Evolutionary conservation across 2,888 invertebrate genomes (phyloP).

Genomic region (Spialia ferax): DNA sequence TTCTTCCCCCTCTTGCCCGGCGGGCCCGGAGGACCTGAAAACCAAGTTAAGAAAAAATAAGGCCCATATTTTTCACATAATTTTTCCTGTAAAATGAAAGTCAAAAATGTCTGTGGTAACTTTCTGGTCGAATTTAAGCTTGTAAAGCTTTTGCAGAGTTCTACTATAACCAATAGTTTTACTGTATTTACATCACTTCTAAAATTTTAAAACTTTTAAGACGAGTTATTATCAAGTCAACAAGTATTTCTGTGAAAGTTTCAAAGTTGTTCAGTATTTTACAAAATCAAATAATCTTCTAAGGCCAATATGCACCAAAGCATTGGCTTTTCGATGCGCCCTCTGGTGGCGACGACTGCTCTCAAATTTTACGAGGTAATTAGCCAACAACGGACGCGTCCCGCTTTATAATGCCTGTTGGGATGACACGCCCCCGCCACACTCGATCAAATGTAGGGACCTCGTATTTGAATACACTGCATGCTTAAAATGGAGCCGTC

Average conservation of each 20-base stretch:
- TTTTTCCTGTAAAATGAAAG: too few relatives aligned
- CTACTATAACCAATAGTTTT: too few relatives aligned
- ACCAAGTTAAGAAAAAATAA: constrained; percentile 37
- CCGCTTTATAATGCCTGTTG: constrained; percentile 31
- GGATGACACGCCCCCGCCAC: constrained; percentile 14
- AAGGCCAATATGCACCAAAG: not conserved
- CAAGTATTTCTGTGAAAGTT: too few relatives aligned
- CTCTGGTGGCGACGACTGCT: constrained; percentile 28
- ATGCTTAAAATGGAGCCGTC: not conserved
- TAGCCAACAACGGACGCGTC: constrained; percentile 22
- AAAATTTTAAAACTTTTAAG: too few relatives aligned
- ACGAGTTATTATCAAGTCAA: too few relatives aligned
- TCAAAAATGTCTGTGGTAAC: too few relatives aligned
- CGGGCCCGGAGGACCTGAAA: constrained; percentile 93
- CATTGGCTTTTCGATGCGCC: constrained; percentile 9
- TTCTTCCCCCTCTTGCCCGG: constrained; percentile 96
- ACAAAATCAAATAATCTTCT: not conserved
- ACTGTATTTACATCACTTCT: too few relatives aligned
- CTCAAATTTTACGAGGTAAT: constrained; percentile 35
- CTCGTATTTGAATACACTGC: constrained; percentile 1
- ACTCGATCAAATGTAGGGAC: constrained; percentile 17
- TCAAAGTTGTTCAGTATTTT: not conserved
- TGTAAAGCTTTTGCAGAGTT: too few relatives aligned
- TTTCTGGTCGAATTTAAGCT: too few relatives aligned
- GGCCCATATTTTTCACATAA: not conserved